Base-by-base conservation (phyloP, 2,113 vertebrate species). In the Nibea albiflora region DNA sequence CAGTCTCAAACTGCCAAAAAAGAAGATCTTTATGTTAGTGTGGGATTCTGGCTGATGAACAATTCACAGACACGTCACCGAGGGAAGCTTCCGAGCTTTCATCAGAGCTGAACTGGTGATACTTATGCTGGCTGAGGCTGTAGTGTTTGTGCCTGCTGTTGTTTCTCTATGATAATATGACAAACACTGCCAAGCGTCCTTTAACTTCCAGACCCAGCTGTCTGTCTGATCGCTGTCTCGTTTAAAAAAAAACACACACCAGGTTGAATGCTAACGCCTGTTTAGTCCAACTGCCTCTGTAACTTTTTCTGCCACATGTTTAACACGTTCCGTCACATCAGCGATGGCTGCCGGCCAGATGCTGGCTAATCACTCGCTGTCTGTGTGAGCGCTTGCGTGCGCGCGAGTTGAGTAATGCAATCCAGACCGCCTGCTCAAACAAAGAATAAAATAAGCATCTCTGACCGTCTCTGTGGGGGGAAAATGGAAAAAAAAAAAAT, bases 391-490 rank as follows among this genome's bases (percentile, higher is more conserved):
- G 61, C 84, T 68, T 77, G 50, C 58, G 49, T 68, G 52, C 64
- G 65, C 73, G 58, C 49, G 26, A 50, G 57, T 60, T 72, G 28
- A 84, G 35, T 64, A 69, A 68, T 28, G 28, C 31, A 78, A 79
- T 54, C 66, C 61, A 75, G 47, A 78, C 35, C 16, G 22, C 47
- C 24, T 84, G 26, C 52, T 67, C 46, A 58, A 80, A 76, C 6
- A 24, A 66, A 76, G 49, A 76, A 68, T 39, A 52, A 67, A 81
- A 69, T 31, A 52, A 57, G 42, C 65, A 46, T 61, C 26, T 57
- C 60, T 66, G 47, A 73, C 42, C 16, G 1, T 87, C 81, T 85
- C 54, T 76, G 75, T 24, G 12, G n/a, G 44, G 44, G 83, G 91
- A 89, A 66, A 46, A 12, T 46, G 49, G 5, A 35, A 50, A 62